These are phyloP conservation scores for Ptilorrhoa leucosticta DNA, from an alignment of 2,113 vertebrate genomes.

Conservation along the genomic window DNA sequence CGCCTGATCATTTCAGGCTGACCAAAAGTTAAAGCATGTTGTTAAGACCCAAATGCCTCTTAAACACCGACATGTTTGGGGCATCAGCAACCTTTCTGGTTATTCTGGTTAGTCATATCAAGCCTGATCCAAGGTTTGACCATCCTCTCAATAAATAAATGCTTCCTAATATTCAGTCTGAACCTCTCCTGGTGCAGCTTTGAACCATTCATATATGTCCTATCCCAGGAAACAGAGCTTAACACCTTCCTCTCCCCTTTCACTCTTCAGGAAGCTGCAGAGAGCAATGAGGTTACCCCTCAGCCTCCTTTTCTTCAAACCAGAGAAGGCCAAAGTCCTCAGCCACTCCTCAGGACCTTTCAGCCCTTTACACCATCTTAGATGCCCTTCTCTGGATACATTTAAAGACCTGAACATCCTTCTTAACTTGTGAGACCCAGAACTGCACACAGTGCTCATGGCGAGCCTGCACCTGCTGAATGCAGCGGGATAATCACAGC, in stretches of 20 bases:
- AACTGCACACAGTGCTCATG: no score
- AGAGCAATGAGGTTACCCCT: not conserved
- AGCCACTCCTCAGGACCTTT: not conserved
- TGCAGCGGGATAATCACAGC: not conserved
- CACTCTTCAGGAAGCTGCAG: not conserved
- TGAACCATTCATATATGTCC: accelerated
- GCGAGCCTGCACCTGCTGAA: not conserved
- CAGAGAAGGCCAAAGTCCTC: not conserved
- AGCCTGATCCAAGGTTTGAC: not conserved
- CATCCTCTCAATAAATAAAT: not conserved
- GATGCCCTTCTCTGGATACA: not conserved
- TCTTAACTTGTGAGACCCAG: not conserved
- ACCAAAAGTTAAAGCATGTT: not conserved
- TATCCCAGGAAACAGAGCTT: not conserved
- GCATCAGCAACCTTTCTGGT: not conserved
- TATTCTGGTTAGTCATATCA: no score
- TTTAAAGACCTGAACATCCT: not conserved
- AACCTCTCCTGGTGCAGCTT: accelerated
- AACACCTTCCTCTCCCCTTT: not conserved
- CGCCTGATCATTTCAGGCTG: not conserved
- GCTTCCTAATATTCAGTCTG: not conserved
- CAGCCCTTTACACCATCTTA: not conserved
- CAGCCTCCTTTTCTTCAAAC: not conserved
- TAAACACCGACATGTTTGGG: not conserved
- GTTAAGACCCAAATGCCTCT: not conserved